phyloP scores from a whole-genome alignment of 2,888 invertebrate species.

The Mantis religiosa region DNA sequence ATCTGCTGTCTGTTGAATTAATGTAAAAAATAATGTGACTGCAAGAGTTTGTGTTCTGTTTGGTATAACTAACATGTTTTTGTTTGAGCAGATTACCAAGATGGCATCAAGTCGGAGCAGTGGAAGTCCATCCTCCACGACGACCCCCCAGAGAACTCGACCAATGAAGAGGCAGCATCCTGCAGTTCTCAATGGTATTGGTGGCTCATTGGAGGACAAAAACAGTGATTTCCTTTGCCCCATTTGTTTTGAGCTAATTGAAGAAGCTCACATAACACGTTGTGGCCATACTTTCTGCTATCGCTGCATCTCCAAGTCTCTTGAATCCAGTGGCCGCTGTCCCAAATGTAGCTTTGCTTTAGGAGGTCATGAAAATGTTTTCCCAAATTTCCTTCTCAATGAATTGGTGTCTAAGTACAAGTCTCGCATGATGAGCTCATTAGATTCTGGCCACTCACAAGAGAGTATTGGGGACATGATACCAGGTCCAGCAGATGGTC shows the following conservation, averaged over 20 bases:
- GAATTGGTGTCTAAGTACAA: constrained; percentile 73
- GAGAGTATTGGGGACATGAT: constrained; percentile 42
- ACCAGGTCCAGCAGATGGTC: constrained; percentile 45
- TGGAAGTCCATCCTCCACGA: constrained; percentile 22
- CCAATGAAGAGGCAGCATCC: constrained; percentile 41
- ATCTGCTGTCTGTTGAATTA: no score
- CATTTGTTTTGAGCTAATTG: constrained; percentile 83
- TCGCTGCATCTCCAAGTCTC: constrained; percentile 67
- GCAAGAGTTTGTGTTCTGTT: no score
- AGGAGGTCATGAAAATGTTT: constrained; percentile 66
- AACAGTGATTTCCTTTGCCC: constrained; percentile 67
- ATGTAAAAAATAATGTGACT: no score
- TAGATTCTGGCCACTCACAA: constrained; percentile 41
- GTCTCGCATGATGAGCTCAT: constrained; percentile 48
- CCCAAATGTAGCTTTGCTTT: constrained; percentile 78
- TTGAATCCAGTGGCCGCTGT: constrained; percentile 66
- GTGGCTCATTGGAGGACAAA: constrained; percentile 62
- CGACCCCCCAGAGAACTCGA: constrained; percentile 25
- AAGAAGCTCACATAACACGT: constrained; percentile 84
- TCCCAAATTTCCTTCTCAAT: constrained; percentile 82
- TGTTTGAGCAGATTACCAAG: neutral
- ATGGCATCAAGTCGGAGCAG: constrained; percentile 28
- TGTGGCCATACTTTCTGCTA: constrained; percentile 92
- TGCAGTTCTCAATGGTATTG: constrained; percentile 57
- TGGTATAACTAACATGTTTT: neutral